Evolutionary conservation across 2,888 invertebrate species (phyloP).

Genomic region (Athalia cordata): DNA sequence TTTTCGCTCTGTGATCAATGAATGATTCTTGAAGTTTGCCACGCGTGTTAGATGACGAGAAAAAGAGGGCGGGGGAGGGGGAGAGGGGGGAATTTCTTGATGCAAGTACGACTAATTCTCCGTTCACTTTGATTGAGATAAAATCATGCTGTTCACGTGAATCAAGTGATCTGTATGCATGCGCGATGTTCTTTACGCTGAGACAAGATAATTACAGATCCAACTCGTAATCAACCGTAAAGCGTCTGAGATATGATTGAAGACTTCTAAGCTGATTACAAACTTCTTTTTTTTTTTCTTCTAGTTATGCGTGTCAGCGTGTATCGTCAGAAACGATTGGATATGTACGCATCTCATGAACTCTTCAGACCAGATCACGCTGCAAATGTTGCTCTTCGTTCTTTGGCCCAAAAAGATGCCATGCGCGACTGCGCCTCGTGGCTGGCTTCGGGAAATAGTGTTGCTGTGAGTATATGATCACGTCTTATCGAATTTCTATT

Average conservation of each 20-base stretch:
- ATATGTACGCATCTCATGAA: slow-evolving; percentile 88
- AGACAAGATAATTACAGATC: background rate
- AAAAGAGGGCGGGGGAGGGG: no score
- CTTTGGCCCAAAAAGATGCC: slow-evolving; percentile 88
- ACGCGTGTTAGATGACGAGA: no score
- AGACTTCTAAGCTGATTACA: background rate
- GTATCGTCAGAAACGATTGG: slow-evolving; percentile 89
- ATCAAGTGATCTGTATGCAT: background rate
- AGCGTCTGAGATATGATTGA: background rate
- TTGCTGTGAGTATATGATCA: slow-evolving; percentile 80
- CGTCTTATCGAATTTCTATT: background rate
- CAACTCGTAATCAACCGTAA: background rate
- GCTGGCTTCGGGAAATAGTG: slow-evolving; percentile 85
- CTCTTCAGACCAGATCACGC: slow-evolving; percentile 91
- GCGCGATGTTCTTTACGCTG: background rate
- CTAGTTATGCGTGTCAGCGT: slow-evolving; percentile 95
- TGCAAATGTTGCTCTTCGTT: slow-evolving; percentile 87
- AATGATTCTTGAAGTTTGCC: no score
- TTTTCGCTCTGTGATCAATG: no score
- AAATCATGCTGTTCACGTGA: slow-evolving; percentile 8
- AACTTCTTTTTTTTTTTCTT: slow-evolving; percentile 56
- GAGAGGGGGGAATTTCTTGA: background rate
- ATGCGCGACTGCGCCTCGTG: slow-evolving; percentile 90
- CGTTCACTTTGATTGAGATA: background rate
- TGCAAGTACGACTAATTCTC: background rate